phyloP scores from a whole-genome alignment of 1,140 invertebrate species.

The Sminthurides bifidus region DNA sequence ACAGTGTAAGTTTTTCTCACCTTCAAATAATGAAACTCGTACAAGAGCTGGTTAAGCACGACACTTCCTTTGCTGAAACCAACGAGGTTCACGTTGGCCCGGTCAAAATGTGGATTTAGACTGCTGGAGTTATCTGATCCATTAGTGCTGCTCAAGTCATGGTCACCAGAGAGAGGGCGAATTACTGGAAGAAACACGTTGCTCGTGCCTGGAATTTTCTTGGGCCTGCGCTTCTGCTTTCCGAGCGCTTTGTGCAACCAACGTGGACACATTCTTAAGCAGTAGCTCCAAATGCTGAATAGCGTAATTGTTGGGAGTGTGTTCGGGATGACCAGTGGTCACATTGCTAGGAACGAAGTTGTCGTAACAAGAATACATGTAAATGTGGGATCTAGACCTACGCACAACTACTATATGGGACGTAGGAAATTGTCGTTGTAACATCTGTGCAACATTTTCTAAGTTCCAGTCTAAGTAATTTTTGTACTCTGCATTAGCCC shows the following conservation, averaged over 20 bases:
- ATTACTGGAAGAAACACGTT: no score
- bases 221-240: conserved; percentile 4
- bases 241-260: conserved; percentile 38
- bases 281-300: conserved; percentile 55
- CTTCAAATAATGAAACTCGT: conserved; percentile 63
- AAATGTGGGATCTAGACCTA: conserved; percentile 60
- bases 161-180: no score
- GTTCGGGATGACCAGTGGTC: conserved; percentile 58
- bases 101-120: conserved; percentile 36
- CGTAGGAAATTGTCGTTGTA: conserved; percentile 54
- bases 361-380: conserved; percentile 71
- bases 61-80: conserved; percentile 88
- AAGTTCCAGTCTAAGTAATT: conserved; percentile 20
- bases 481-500: conserved; percentile 19
- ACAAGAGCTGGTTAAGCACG: conserved; percentile 76
- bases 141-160: no score
- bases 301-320: conserved; percentile 52
- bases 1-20: conserved; percentile 6
- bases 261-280: conserved; percentile 39
- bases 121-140: no score
- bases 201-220: neutral
- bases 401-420: conserved; percentile 61
- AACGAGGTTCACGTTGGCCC: conserved; percentile 48
- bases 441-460: conserved; percentile 40
- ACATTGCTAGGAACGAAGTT: conserved; percentile 65